These are phyloP conservation scores for Aporrectodea caliginosa DNA, from an alignment of 1,140 invertebrate genomes.

Conservation along the genomic window DNA sequence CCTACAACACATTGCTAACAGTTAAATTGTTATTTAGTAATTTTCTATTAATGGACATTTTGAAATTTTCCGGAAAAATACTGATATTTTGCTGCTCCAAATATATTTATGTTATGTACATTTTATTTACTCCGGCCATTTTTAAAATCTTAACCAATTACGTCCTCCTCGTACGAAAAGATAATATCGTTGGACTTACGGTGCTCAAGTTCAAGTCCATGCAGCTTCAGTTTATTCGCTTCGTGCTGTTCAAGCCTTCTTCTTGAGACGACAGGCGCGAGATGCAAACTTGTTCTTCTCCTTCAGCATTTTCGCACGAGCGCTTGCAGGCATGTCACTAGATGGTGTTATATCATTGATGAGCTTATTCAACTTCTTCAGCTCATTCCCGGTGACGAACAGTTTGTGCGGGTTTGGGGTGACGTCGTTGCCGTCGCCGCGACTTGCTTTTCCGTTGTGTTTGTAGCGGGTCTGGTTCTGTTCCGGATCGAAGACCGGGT, in stretches of 20 bases:
- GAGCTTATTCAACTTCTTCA: constrained; percentile 83
- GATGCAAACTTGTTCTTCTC: constrained; percentile 98
- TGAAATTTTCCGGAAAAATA: not conserved
- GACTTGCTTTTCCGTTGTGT: constrained; percentile 70
- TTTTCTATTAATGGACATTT: no score
- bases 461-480: constrained; percentile 34
- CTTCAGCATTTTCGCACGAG: constrained; percentile 84
- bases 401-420: constrained; percentile 91
- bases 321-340: constrained; percentile 67
- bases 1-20: not conserved
- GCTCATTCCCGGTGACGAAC: constrained; percentile 81
- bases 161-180: not conserved
- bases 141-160: not conserved
- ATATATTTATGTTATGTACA: not conserved
- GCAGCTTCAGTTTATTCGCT: constrained; percentile 71
- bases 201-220: constrained; percentile 88
- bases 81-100: no score
- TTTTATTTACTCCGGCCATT: constrained; percentile 36
- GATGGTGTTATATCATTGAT: constrained; percentile 90
- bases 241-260: constrained; percentile 58
- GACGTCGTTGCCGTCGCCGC: constrained; percentile 95
- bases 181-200: constrained; percentile 63
- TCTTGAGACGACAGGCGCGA: constrained; percentile 73
- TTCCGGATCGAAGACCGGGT: constrained; percentile 51
- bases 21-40: no score